Percentiles rank a stretch among this genome's conserved stretches.
Evolutionary conservation across 1,140 invertebrate genomes (phyloP).

Genomic region (Forficula auricularia): DNA sequence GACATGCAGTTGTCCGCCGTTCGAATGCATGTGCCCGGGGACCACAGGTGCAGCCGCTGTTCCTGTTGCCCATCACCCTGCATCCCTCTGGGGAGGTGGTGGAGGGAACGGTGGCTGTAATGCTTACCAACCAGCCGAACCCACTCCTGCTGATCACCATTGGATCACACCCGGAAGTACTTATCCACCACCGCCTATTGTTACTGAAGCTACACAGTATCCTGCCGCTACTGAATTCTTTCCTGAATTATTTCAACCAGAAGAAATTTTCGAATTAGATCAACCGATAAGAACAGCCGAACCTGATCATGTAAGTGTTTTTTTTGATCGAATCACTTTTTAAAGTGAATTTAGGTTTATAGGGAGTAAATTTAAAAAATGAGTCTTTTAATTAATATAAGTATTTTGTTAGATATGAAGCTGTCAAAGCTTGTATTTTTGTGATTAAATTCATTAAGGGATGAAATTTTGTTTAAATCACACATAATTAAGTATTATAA

Average conservation of each 20-base stretch:
- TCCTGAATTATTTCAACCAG: constrained; percentile 50
- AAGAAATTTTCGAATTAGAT: constrained; percentile 59
- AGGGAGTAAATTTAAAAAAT: too few relatives aligned
- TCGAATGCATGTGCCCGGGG: constrained; percentile 37
- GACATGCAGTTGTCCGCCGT: constrained; percentile 41
- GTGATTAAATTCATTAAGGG: too few relatives aligned
- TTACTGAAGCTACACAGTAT: not conserved
- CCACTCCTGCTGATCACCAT: constrained; percentile 18
- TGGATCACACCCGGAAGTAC: constrained; percentile 11
- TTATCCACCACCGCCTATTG: not conserved
- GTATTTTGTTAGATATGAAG: too few relatives aligned
- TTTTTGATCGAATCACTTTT: constrained; percentile 28
- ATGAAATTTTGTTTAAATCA: too few relatives aligned
- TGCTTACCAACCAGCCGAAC: constrained; percentile 12
- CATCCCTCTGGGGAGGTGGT: too few relatives aligned
- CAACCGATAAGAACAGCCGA: constrained; percentile 39
- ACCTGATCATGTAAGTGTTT: too few relatives aligned
- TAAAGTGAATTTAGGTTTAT: too few relatives aligned
- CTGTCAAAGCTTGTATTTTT: too few relatives aligned
- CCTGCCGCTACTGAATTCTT: not conserved
- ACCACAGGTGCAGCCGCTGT: constrained; percentile 19
- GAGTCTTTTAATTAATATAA: too few relatives aligned
- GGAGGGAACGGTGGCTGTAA: constrained; percentile 10
- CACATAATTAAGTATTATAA: too few relatives aligned
- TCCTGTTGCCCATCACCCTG: not conserved